Percentiles rank a stretch among this genome's conserved stretches.
These are phyloP conservation scores for Drosophila malerkotliana DNA, from an alignment of 1,140 invertebrate genomes.

Conservation along the genomic window DNA sequence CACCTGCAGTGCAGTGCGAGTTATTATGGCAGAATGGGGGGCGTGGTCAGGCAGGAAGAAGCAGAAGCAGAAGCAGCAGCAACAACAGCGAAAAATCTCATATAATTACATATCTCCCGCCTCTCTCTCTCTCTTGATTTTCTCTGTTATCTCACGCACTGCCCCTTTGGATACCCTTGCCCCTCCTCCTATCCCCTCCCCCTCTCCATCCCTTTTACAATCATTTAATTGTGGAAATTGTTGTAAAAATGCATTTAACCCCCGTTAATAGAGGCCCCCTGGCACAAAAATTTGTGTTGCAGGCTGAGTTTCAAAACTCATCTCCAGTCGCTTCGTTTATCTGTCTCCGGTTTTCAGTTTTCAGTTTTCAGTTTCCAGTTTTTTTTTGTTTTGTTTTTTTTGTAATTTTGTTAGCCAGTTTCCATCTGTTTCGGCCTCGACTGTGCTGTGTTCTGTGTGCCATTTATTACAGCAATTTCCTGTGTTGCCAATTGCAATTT, in stretches of 20 bases:
- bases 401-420: constrained; percentile 23
- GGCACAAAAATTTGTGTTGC: constrained; percentile 36
- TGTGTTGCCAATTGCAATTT: constrained; percentile 74
- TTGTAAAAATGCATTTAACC: constrained; percentile 74
- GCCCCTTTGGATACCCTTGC: neutral
- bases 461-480: constrained; percentile 80
- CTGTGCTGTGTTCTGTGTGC: constrained; percentile 43
- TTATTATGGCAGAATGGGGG: constrained; percentile 54
- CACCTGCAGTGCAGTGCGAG: constrained; percentile 50
- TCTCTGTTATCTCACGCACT: constrained; percentile 8
- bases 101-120: constrained; percentile 56
- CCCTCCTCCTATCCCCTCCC: no score
- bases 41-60: constrained; percentile 41
- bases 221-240: constrained; percentile 72
- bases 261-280: constrained; percentile 57
- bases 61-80: constrained; percentile 24
- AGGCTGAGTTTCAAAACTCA: constrained; percentile 32
- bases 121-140: neutral
- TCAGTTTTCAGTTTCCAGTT: neutral
- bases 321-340: constrained; percentile 7
- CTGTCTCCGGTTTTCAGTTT: constrained; percentile 11
- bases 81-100: constrained; percentile 31
- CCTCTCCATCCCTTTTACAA: constrained; percentile 5
- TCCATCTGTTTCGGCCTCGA: constrained; percentile 36
- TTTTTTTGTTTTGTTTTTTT: neutral